Percentiles rank a stretch among this genome's conserved stretches.
These are phyloP conservation scores for Burhinus bistriatus DNA, from an alignment of 2,113 vertebrate genomes.

Conservation along the genomic window DNA sequence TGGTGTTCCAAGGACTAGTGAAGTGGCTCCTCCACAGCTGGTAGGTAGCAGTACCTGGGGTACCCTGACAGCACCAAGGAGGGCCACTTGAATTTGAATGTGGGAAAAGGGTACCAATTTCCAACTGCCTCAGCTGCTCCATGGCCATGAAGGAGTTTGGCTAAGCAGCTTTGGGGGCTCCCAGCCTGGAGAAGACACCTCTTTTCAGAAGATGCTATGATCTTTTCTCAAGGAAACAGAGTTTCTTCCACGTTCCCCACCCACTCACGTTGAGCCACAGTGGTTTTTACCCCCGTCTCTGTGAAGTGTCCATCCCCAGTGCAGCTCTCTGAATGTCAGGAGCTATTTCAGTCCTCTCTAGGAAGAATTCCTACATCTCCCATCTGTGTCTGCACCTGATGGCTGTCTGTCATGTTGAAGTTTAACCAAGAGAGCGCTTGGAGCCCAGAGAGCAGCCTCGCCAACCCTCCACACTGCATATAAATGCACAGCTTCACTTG, in stretches of 20 bases:
- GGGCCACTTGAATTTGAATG: neutral
- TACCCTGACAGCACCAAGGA: neutral
- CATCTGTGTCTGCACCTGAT: slow-evolving; percentile 66
- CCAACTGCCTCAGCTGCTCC: neutral
- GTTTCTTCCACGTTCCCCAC: neutral
- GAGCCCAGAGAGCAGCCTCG: slow-evolving; percentile 46
- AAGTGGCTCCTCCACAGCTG: neutral
- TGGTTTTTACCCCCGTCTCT: neutral
- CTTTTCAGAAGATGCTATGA: neutral
- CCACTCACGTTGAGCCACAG: fast-evolving
- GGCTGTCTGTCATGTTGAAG: slow-evolving; percentile 65
- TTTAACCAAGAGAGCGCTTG: slow-evolving; percentile 35
- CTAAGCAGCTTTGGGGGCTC: neutral
- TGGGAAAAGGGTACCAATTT: neutral
- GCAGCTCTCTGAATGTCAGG: slow-evolving; percentile 54
- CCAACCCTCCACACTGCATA: slow-evolving; percentile 64
- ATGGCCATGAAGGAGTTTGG: neutral
- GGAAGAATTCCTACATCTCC: slow-evolving; percentile 57
- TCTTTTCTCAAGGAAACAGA: neutral
- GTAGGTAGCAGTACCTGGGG: neutral
- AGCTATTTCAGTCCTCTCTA: slow-evolving; percentile 53
- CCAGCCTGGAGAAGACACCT: neutral
- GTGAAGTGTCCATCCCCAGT: slow-evolving; percentile 57
- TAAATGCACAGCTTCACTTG: slow-evolving; percentile 54
- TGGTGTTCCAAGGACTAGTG: neutral